phyloP scores from a whole-genome alignment of 1,140 invertebrate genomes.

The Drosophila sulfurigaster region DNA sequence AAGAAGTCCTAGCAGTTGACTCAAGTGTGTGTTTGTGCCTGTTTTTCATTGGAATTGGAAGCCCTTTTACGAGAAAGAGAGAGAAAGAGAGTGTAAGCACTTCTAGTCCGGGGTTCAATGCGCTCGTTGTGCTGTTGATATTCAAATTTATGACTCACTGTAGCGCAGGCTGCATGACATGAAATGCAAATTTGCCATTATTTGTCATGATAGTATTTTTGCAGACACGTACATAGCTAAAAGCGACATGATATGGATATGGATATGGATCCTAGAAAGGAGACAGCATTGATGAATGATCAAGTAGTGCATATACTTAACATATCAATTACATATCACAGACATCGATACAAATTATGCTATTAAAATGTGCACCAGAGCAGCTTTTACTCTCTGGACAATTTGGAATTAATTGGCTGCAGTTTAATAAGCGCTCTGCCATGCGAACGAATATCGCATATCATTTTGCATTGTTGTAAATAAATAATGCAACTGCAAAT shows the following conservation, averaged over 20 bases:
- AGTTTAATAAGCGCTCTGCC: neutral
- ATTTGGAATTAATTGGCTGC: constrained; percentile 36
- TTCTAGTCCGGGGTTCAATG: constrained; percentile 57
- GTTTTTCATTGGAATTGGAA: constrained; percentile 42
- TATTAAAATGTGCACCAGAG: neutral
- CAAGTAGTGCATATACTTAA: constrained; percentile 19
- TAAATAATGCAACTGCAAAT: constrained; percentile 51
- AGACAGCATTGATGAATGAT: constrained; percentile 24
- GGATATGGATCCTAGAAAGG: constrained; percentile 33
- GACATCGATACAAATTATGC: neutral
- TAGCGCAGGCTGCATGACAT: constrained; percentile 48
- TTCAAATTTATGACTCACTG: constrained; percentile 67
- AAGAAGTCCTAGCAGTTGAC: constrained; percentile 14
- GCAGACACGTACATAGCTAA: constrained; percentile 36
- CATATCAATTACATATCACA: constrained; percentile 3
- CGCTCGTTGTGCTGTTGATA: constrained; percentile 57
- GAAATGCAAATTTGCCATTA: constrained; percentile 71
- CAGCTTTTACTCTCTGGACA: constrained; percentile 18
- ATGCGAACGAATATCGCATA: constrained; percentile 31
- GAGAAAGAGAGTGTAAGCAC: constrained; percentile 18
- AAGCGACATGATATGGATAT: constrained; percentile 11
- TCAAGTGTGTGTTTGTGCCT: constrained; percentile 21
- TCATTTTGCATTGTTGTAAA: constrained; percentile 60
- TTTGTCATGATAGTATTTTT: constrained; percentile 65
- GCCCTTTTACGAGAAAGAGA: constrained; percentile 13